Evolutionary conservation across 2,888 invertebrate species (phyloP).

Genomic region (Drosophila mimetica): DNA sequence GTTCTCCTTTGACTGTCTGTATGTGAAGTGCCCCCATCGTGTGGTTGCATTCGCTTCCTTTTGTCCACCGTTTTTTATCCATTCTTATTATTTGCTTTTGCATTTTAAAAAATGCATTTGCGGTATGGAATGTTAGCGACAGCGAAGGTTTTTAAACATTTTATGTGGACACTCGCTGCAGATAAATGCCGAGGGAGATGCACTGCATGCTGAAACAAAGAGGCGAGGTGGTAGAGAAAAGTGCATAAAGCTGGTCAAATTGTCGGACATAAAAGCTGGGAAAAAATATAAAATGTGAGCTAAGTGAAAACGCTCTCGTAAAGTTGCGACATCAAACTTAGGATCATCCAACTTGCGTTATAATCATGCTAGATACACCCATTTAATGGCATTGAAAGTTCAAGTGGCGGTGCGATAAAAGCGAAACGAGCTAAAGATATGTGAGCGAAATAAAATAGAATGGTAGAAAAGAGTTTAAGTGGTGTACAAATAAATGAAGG

Average conservation of each 20-base stretch:
- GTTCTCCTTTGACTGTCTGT: constrained; percentile 33
- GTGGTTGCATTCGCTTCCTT: constrained; percentile 33
- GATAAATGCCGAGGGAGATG: constrained; percentile 13
- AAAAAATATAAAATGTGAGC: constrained; percentile 36
- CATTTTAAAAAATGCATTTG: constrained; percentile 48
- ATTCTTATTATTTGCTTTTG: constrained; percentile 46
- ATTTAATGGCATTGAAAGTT: constrained; percentile 6
- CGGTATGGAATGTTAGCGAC: constrained; percentile 47
- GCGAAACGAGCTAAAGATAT: neutral
- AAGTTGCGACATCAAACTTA: constrained; percentile 29
- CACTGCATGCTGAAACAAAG: constrained; percentile 7
- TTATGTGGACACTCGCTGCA: constrained; percentile 32
- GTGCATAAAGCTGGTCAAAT: constrained; percentile 44
- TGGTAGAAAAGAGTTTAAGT: neutral
- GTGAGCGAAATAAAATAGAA: neutral
- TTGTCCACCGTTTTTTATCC: constrained; percentile 21
- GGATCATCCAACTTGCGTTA: constrained; percentile 15
- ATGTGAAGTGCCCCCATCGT: constrained; percentile 48
- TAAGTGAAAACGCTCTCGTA: constrained; percentile 41
- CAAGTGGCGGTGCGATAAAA: constrained; percentile 14
- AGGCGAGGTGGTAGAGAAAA: constrained; percentile 16
- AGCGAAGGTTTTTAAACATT: constrained; percentile 47
- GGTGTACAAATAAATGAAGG: neutral
- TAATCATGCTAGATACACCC: constrained; percentile 28
- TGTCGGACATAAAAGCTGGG: constrained; percentile 33